A percentile compares a stretch with the other conserved stretches of the same genome.
phyloP scores from a whole-genome alignment of 2,113 vertebrate species.

The Taurulus bubalis region DNA sequence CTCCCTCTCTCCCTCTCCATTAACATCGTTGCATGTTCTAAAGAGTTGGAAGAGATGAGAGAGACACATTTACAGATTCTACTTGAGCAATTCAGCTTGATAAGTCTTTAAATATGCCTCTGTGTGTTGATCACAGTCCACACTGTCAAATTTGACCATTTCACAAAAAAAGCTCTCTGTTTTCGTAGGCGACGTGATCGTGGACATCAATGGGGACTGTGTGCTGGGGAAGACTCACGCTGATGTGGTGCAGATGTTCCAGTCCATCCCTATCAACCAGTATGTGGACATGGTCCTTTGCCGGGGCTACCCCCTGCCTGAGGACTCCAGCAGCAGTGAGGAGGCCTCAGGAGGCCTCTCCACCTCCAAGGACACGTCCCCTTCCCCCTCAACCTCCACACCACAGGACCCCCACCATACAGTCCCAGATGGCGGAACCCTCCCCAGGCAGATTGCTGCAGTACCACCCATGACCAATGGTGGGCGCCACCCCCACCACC shows the following conservation, averaged over 20 bases:
- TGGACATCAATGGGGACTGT: slow-evolving; percentile 93
- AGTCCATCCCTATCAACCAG: slow-evolving; percentile 93
- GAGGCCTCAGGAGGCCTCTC: slow-evolving; percentile 83
- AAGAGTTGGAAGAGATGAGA: background rate
- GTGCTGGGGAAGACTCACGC: slow-evolving; percentile 98
- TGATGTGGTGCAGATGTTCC: slow-evolving; percentile 99
- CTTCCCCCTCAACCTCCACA: slow-evolving; percentile 71
- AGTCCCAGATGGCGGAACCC: slow-evolving; percentile 86
- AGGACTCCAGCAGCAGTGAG: slow-evolving; percentile 83
- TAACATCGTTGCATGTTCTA: slow-evolving; percentile 1
- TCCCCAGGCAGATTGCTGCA: slow-evolving; percentile 71
- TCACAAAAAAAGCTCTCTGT: background rate
- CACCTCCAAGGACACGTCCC: slow-evolving; percentile 82
- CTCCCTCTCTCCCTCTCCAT: background rate
- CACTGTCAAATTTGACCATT: background rate
- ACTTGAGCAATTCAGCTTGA: background rate
- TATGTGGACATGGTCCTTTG: slow-evolving; percentile 96
- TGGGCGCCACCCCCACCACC: slow-evolving; percentile 77
- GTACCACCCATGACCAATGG: slow-evolving; percentile 83
- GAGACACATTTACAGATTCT: background rate
- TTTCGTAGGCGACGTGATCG: slow-evolving; percentile 93
- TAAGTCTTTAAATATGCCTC: background rate
- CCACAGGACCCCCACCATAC: slow-evolving; percentile 85
- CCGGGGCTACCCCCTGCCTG: slow-evolving; percentile 96
- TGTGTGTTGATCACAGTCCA: background rate